Percentiles rank a stretch among this genome's conserved stretches.
Evolutionary conservation across 2,888 invertebrate species (phyloP).

Genomic region (Drepana falcataria): DNA sequence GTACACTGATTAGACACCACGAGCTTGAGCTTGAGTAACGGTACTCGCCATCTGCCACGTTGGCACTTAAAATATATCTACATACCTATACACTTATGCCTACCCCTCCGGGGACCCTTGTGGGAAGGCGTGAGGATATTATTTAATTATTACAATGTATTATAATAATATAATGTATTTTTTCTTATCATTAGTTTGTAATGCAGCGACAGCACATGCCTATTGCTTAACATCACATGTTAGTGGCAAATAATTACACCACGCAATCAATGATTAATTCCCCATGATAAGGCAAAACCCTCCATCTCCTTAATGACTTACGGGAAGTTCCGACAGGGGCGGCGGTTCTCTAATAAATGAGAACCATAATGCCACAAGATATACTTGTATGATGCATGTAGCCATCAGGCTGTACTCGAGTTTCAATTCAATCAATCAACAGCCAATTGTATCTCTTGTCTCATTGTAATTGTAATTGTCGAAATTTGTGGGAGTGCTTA

Average conservation of each 20-base stretch:
- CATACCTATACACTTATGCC: too few species aligned
- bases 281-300: constrained; percentile 1
- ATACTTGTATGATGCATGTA: neutral
- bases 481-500: too few species aligned
- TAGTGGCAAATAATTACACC: neutral
- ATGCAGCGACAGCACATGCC: neutral
- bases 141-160: too few species aligned
- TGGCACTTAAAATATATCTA: too few species aligned
- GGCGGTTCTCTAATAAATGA: neutral
- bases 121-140: too few species aligned
- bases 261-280: neutral
- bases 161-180: neutral
- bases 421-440: neutral
- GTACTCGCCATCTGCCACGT: too few species aligned
- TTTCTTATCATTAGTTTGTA: neutral
- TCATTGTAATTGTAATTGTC: too few species aligned
- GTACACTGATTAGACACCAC: too few species aligned
- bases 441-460: neutral
- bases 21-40: too few species aligned
- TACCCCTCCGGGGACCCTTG: too few species aligned
- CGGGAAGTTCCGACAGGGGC: neutral
- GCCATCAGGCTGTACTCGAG: neutral
- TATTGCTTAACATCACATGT: neutral
- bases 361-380: neutral
- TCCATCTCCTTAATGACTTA: neutral